These are phyloP conservation scores for Prolemur simus DNA, from an alignment of 2,113 vertebrate species.

Conservation along the genomic window DNA sequence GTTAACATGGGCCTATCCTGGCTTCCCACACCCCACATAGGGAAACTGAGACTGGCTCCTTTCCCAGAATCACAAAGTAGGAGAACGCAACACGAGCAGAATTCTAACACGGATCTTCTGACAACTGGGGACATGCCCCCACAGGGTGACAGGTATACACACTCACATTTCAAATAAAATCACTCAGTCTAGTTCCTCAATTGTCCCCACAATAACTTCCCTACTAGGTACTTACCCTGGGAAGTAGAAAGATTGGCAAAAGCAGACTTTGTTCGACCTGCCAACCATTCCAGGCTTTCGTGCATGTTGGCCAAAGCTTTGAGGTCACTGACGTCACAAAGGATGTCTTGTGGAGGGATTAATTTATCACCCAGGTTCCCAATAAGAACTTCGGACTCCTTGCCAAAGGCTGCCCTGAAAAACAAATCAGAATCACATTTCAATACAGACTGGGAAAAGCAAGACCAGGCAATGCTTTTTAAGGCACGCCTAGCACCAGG, in stretches of 20 bases:
- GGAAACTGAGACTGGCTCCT: neutral
- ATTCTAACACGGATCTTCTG: neutral
- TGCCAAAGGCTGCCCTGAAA: conserved; percentile 94
- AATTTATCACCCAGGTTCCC: conserved; percentile 98
- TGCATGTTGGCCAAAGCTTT: conserved; percentile 98
- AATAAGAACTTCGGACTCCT: conserved; percentile 97
- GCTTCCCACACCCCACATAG: neutral
- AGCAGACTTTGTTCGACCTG: conserved; percentile 90
- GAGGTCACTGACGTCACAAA: conserved; percentile 96
- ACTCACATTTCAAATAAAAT: neutral
- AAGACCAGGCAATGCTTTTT: neutral
- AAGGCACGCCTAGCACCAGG: fast-evolving
- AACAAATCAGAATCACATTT: conserved; percentile 35
- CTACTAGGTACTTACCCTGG: conserved; percentile 88
- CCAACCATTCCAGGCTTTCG: conserved; percentile 98
- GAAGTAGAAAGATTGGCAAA: conserved; percentile 88
- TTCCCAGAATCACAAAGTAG: neutral
- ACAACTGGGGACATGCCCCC: neutral
- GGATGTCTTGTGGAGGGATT: conserved; percentile 96
- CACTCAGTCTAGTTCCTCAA: neutral
- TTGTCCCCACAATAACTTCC: too few species aligned
- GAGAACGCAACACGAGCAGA: neutral
- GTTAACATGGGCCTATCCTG: neutral
- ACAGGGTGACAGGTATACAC: fast-evolving
- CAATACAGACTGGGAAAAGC: neutral